A percentile compares a stretch with the other conserved stretches of the same genome.
These are phyloP conservation scores for Sylvilagus floridanus DNA, from an alignment of 2,797 vertebrate species.

Conservation along the genomic window DNA sequence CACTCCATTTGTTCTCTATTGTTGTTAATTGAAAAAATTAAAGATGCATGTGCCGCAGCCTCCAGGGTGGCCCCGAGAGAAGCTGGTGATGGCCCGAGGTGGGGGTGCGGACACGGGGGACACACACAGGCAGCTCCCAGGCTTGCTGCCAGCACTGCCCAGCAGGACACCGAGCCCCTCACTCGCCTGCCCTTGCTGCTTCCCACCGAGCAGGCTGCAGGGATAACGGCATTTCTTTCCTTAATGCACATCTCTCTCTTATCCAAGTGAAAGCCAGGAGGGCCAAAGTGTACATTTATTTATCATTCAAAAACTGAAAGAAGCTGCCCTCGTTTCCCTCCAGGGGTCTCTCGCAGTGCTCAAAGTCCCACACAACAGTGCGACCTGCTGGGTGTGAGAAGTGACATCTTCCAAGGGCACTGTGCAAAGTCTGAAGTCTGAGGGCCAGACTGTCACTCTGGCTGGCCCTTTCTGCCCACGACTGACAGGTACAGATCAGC, in stretches of 20 bases:
- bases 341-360: neutral
- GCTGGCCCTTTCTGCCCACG: neutral
- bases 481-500: neutral
- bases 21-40: slow-evolving; percentile 91
- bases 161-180: fast-evolving
- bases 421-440: neutral
- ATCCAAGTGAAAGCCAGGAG: slow-evolving; percentile 23
- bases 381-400: neutral
- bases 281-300: neutral
- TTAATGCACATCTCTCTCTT: neutral
- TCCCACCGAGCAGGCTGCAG: neutral
- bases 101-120: neutral
- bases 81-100: neutral
- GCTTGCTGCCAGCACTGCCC: neutral
- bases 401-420: neutral
- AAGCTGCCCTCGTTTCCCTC: neutral
- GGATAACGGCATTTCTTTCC: slow-evolving; percentile 8
- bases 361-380: neutral
- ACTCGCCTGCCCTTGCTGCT: neutral
- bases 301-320: neutral
- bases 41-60: slow-evolving; percentile 88
- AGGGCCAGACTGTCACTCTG: neutral
- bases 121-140: neutral
- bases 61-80: slow-evolving; percentile 81
- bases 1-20: slow-evolving; percentile 88